These are phyloP conservation scores for Alexandromys fortis DNA, from an alignment of 2,113 vertebrate species.

Conservation along the genomic window DNA sequence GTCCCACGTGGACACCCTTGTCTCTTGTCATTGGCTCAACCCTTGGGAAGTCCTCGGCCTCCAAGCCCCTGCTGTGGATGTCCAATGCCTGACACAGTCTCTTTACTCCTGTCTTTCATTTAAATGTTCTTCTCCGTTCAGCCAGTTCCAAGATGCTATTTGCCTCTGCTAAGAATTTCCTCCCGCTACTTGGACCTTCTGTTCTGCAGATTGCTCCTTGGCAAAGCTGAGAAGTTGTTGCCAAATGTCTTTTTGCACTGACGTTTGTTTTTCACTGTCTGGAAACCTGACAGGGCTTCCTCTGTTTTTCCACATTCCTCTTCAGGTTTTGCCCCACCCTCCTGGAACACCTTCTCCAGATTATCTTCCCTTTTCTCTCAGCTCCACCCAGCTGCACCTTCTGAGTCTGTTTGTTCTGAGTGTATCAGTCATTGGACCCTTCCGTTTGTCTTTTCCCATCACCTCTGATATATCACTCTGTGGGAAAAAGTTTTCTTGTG, in stretches of 20 bases:
- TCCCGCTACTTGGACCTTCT: slow-evolving; percentile 59
- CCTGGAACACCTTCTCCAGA: background rate
- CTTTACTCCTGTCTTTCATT: slow-evolving; percentile 59
- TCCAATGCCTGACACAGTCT: slow-evolving; percentile 28
- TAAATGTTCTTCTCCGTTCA: slow-evolving; percentile 58
- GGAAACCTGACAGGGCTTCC: slow-evolving; percentile 36
- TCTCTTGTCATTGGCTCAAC: background rate
- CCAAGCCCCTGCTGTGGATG: slow-evolving; percentile 7
- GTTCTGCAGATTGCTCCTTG: slow-evolving; percentile 62
- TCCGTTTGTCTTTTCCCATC: background rate
- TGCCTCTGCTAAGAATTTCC: slow-evolving; percentile 67
- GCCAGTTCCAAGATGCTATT: slow-evolving; percentile 66
- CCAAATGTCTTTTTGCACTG: slow-evolving; percentile 47
- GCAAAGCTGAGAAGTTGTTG: slow-evolving; percentile 25
- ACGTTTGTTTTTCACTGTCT: slow-evolving; percentile 40
- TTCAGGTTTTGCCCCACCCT: background rate
- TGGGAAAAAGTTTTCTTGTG: background rate
- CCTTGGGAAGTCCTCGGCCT: background rate
- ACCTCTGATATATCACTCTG: background rate
- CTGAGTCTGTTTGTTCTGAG: background rate
- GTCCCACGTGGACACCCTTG: background rate
- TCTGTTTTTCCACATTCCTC: slow-evolving; percentile 1
- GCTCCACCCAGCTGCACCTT: background rate
- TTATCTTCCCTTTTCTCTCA: background rate
- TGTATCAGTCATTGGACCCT: background rate